Conservation (phyloP, 2,113 vertebrate species). For the Ellobius talpinus region DNA sequence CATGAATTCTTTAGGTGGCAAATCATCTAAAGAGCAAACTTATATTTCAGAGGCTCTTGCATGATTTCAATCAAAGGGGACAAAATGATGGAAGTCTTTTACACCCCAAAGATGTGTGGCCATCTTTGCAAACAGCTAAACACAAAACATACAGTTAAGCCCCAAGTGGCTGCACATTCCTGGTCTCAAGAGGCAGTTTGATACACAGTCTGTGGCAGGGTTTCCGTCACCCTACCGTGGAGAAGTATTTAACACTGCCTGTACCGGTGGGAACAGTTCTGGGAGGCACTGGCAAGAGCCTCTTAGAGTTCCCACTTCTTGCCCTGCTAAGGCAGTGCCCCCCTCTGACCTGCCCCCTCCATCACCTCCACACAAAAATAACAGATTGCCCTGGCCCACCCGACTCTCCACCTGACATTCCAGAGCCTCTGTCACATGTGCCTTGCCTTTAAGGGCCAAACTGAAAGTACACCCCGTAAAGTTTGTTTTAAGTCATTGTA, state of each 20-base stretch:
- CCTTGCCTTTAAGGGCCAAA: slow-evolving; percentile 35
- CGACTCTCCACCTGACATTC: neutral
- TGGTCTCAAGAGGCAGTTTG: neutral
- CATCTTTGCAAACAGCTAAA: slow-evolving; percentile 43
- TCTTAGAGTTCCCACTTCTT: neutral
- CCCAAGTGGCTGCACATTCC: neutral
- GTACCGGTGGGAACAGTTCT: neutral
- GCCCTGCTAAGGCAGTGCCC: neutral
- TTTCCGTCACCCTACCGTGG: neutral
- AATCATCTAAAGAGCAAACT: neutral
- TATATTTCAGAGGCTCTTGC: neutral
- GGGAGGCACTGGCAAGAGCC: neutral
- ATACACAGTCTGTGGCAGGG: neutral
- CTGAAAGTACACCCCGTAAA: neutral
- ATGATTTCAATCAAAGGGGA: slow-evolving; percentile 38
- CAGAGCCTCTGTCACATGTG: neutral
- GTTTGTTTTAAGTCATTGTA: neutral
- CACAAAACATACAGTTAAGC: slow-evolving; percentile 29
- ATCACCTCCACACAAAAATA: slow-evolving; percentile 18
- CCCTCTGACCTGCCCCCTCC: neutral
- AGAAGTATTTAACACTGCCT: neutral
- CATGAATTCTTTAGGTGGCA: neutral
- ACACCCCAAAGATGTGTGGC: slow-evolving; percentile 3
- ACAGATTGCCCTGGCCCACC: neutral
- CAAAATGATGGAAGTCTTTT: slow-evolving; percentile 7